Base-by-base conservation (phyloP, 2,113 vertebrate genomes). In the Anser cygnoides region DNA sequence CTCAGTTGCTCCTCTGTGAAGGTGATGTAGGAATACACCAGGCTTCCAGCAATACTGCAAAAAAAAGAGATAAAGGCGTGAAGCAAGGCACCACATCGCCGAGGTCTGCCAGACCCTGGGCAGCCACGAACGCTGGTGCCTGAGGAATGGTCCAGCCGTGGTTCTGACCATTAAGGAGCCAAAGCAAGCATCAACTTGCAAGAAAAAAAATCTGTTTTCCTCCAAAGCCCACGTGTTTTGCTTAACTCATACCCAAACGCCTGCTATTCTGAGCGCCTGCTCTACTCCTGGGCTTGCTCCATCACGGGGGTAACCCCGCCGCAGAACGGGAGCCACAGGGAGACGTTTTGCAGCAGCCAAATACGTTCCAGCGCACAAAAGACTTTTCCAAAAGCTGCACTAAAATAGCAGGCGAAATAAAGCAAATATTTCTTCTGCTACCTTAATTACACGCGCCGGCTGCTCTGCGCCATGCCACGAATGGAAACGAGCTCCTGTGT, bases 21-120 rank as follows among this genome's bases (percentile, higher is more conserved):
- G 11, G 98, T 99, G 97, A 99, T 99, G 88, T 99, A 99, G 55
- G 99, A 99, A 73, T 99, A 99, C 57, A 99, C 98, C 98, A 99
- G 98, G 92, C 99, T 99, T 18, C 99, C 99, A 17, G 98, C 99
- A 93, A 99, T 99, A 94, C 99, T 99, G 97, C 83, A 97, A 83
- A 14, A 63, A 29, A 72, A 20, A 49, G 22, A 13, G 50, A 26
- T 7, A 52, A 13, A 13, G 23, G 23, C 23, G 23, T 52, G 50
- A 26, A 26, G 50, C 23, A 12, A 52, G 23, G 50, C 50, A 52
- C 43, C 43, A 15, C 20, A 6, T 6, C 10, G 46, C 20, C 11
- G 9, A 21, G 46, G 23, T 35, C 59, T 13, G 19, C 54, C 54
- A 33, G 21, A 31, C 13, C 46, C 37, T 44, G n/a, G 9, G 28